Evolutionary conservation across 1,140 invertebrate genomes (phyloP).

Genomic region (Dendrolimus punctatus): DNA sequence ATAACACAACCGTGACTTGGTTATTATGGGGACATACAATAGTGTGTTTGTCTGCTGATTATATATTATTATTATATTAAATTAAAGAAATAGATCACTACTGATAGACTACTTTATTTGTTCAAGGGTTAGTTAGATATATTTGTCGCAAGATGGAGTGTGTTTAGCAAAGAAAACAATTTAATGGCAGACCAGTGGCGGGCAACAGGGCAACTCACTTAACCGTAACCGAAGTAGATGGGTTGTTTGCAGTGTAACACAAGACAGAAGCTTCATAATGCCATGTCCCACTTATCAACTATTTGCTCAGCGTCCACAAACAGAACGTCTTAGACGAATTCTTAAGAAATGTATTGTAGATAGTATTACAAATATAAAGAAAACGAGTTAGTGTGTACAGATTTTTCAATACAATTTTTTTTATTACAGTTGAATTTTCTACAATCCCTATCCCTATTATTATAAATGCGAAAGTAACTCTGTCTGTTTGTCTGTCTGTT

Average conservation of each 20-base stretch:
- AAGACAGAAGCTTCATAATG: conserved; percentile 52
- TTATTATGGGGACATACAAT: no score
- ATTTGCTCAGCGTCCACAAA: conserved; percentile 32
- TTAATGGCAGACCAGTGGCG: conserved; percentile 63
- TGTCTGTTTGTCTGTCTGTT: no score
- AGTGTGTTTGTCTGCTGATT: no score
- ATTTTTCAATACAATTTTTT: no score
- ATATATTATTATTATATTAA: no score
- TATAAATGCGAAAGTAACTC: no score
- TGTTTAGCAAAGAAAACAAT: conserved; percentile 63
- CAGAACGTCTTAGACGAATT: no score
- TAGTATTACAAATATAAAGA: neutral
- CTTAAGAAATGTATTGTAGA: conserved; percentile 11
- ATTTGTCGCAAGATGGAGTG: conserved; percentile 50
- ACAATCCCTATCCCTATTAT: no score
- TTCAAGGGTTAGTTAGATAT: conserved; percentile 30
- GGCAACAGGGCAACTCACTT: conserved; percentile 54
- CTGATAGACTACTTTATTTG: no score
- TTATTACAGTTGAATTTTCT: no score
- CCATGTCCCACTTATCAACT: conserved; percentile 34
- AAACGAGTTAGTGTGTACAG: neutral
- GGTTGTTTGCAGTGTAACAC: conserved; percentile 50
- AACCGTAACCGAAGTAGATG: conserved; percentile 55
- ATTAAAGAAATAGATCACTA: no score
- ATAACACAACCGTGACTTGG: no score